Base-by-base conservation (phyloP, 2,113 vertebrate species). In the Uria aalge region DNA sequence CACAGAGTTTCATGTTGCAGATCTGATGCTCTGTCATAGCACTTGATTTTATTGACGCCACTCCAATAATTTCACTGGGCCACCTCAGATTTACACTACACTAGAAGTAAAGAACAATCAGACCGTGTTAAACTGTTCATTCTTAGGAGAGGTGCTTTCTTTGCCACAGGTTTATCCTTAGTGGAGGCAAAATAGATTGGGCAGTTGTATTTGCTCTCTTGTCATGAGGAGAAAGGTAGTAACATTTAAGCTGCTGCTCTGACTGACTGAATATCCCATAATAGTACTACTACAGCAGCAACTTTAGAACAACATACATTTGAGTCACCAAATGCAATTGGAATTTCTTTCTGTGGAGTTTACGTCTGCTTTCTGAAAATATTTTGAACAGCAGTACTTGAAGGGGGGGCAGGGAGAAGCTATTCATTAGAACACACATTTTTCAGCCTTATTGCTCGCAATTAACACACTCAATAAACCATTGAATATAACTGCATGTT, bases 381-480 rank as follows among this genome's bases (percentile, higher is more conserved):
- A 92, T 52, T 75, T 85, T 72, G 60, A 92, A 63, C 38, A 64
- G 38, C 12, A 14, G 64, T 75, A 74, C 12, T 6, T 27, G 34
- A 1, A 9, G 27, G 6, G 7, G 4, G 34, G 38, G 17, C 0
- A 1, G 14, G 24, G 34, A 11, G 16, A 53, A 79, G 26, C 3
- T 40, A 27, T 63, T 84, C 32, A 40, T 63, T 68, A 89, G 59
- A 71, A 59, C 18, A 90, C 12, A 48, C 5, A 29, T 64, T 88
- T 78, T 96, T 73, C 59, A 92, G 36, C 43, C 47, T 63, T 93
- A 78, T 38, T 92, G 76, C 64, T 86, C 16, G 2, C 76, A 91
- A 71, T 88, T 91, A 86, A 63, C 75, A 86, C 16, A 67, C 48
- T 84, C 79, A 92, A 67, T 71, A 96, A 92, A 67, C n/a, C 79